Percentiles rank a stretch among this genome's conserved stretches.
phyloP scores from a whole-genome alignment of 2,797 vertebrate species.

The Antennarius maculatus region DNA sequence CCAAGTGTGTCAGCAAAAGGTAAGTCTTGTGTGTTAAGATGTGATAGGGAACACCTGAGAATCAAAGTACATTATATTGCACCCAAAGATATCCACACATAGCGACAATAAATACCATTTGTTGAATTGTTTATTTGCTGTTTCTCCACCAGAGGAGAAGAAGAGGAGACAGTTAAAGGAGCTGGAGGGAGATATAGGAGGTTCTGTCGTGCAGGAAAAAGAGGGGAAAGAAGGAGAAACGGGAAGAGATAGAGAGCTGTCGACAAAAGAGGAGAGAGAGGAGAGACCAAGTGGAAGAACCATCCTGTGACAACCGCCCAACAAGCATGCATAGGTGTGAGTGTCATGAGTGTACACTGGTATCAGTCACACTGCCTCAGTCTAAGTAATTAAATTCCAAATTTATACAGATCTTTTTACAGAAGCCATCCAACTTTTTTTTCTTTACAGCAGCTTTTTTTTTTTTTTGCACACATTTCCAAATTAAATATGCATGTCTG shows the following conservation, averaged over 20 bases:
- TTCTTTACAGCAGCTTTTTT: constrained; percentile 59
- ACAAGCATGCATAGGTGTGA: constrained; percentile 83
- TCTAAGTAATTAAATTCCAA: constrained; percentile 62
- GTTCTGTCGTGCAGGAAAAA: constrained; percentile 75
- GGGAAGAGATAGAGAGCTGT: neutral
- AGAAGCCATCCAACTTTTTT: constrained; percentile 53
- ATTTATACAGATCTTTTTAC: constrained; percentile 62
- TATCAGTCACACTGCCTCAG: constrained; percentile 63
- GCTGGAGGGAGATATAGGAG: constrained; percentile 47
- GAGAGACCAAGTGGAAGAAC: constrained; percentile 71
- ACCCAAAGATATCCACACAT: constrained; percentile 53
- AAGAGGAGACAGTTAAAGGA: constrained; percentile 65
- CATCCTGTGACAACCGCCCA: constrained; percentile 73
- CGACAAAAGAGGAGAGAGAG: constrained; percentile 3
- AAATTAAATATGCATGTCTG: constrained; percentile 61
- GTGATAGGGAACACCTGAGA: constrained; percentile 31
- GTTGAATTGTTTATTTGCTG: constrained; percentile 84
- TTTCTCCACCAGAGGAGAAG: constrained; percentile 77
- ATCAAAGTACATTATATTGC: constrained; percentile 44
- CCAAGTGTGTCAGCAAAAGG: constrained; percentile 28
- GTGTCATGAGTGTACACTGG: constrained; percentile 63
- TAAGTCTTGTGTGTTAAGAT: constrained; percentile 20
- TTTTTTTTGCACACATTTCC: constrained; percentile 59
- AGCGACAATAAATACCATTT: constrained; percentile 53
- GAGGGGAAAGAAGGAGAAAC: constrained; percentile 30